Percentiles rank a stretch among this genome's conserved stretches.
Conservation (phyloP, 1,140 invertebrate species). For the Yoshiicerus persimilis region DNA sequence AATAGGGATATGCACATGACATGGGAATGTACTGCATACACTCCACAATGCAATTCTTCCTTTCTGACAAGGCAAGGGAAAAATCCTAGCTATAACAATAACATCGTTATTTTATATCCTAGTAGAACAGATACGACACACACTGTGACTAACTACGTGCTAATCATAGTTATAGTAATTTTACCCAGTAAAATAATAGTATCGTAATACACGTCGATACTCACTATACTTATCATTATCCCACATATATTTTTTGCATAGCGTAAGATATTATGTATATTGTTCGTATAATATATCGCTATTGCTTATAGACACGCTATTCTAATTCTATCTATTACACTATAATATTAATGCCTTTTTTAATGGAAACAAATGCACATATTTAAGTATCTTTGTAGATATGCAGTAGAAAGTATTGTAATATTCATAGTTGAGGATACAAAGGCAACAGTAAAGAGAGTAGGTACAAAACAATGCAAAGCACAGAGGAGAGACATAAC, state of each 20-base stretch:
- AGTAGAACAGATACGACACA: not conserved
- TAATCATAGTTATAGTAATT: not conserved
- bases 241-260: too few species aligned
- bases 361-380: not conserved
- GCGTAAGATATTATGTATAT: not conserved
- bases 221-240: too few species aligned
- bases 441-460: not conserved
- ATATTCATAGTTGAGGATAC: not conserved
- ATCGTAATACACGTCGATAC: not conserved
- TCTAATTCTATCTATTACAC: not conserved
- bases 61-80: not conserved
- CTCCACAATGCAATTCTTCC: not conserved
- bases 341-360: not conserved
- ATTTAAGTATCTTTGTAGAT: not conserved
- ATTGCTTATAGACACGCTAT: not conserved
- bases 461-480: not conserved
- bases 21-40: not conserved
- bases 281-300: not conserved
- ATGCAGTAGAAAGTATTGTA: not conserved
- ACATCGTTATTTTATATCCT: not conserved
- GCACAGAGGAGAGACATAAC: not conserved
- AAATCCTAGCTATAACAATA: not conserved
- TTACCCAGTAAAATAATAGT: not conserved
- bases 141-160: not conserved
- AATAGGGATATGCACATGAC: constrained; percentile 1